Percentiles rank a stretch among this genome's conserved stretches.
Evolutionary conservation across 2,113 vertebrate genomes (phyloP).

Genomic region (Pristiophorus japonicus): DNA sequence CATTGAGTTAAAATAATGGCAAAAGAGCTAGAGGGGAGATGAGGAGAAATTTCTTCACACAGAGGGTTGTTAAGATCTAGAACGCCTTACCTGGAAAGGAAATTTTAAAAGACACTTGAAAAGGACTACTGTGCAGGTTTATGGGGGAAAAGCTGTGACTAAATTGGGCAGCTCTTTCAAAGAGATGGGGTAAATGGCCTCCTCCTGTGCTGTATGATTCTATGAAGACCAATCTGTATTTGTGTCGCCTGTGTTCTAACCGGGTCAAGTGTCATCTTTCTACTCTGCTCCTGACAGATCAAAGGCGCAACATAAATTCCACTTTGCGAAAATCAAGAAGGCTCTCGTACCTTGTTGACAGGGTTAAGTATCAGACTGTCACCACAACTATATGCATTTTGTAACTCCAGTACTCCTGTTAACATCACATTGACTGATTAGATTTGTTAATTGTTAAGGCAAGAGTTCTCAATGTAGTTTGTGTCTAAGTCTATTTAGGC

Average conservation of each 20-base stretch:
- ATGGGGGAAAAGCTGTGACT: too few relatives aligned
- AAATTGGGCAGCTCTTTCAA: neutral
- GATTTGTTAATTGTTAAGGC: neutral
- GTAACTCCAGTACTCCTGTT: neutral
- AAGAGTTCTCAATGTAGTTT: neutral
- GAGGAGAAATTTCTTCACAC: too few relatives aligned
- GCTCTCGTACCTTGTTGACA: neutral
- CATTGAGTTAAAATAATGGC: too few relatives aligned
- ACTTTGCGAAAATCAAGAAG: neutral
- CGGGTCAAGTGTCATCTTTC: too few relatives aligned
- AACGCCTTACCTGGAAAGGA: too few relatives aligned
- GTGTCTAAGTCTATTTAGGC: neutral
- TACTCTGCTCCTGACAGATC: neutral
- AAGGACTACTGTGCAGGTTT: too few relatives aligned
- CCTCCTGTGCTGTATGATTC: too few relatives aligned
- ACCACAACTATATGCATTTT: neutral
- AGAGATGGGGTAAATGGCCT: neutral
- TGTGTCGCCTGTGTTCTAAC: too few relatives aligned
- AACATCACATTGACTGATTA: neutral
- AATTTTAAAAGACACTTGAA: too few relatives aligned
- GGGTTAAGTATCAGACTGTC: neutral
- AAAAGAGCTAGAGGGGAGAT: too few relatives aligned
- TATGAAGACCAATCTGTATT: too few relatives aligned
- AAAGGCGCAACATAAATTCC: neutral
- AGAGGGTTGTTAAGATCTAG: too few relatives aligned